Evolutionary conservation across 37 sponge, comb jelly and placozoan genomes (phyloP).

Genomic region (Axinella damicornis): DNA sequence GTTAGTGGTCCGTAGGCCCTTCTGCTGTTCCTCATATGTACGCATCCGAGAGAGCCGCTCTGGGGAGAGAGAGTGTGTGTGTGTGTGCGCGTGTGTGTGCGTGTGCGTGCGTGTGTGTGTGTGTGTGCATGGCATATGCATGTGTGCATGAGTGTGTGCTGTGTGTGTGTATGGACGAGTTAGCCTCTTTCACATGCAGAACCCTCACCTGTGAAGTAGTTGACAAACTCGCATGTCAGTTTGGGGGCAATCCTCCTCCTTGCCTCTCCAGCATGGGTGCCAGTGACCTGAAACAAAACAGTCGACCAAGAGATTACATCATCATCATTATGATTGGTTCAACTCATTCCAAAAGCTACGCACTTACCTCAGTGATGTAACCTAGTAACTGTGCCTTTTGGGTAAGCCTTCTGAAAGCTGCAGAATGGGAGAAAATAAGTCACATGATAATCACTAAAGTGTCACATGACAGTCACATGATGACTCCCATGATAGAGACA

Average conservation of each 20-base stretch:
- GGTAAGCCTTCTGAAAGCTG: slow-evolving; percentile 44
- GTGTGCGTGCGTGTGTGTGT: too few relatives aligned
- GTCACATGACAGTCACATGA: background rate
- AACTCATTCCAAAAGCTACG: background rate
- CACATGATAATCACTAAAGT: background rate
- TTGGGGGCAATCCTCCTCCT: slow-evolving; percentile 47
- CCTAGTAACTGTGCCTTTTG: slow-evolving; percentile 62
- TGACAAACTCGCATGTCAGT: slow-evolving; percentile 77
- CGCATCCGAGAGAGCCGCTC: slow-evolving; percentile 12
- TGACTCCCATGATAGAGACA: background rate
- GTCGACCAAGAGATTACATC: too few relatives aligned
- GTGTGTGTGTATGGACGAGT: too few relatives aligned
- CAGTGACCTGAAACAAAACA: too few relatives aligned
- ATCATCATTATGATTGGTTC: background rate
- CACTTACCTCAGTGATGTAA: slow-evolving; percentile 6
- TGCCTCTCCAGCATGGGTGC: background rate
- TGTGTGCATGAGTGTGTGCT: too few relatives aligned
- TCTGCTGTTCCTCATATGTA: slow-evolving; percentile 9
- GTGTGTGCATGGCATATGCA: too few relatives aligned
- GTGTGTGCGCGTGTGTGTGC: background rate
- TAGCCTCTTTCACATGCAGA: too few relatives aligned
- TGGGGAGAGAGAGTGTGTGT: background rate
- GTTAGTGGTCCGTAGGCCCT: background rate
- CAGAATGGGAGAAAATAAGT: background rate
- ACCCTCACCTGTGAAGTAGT: slow-evolving; percentile 71